Conservation (phyloP, 2,797 vertebrate genomes). For the Labroides dimidiatus region DNA sequence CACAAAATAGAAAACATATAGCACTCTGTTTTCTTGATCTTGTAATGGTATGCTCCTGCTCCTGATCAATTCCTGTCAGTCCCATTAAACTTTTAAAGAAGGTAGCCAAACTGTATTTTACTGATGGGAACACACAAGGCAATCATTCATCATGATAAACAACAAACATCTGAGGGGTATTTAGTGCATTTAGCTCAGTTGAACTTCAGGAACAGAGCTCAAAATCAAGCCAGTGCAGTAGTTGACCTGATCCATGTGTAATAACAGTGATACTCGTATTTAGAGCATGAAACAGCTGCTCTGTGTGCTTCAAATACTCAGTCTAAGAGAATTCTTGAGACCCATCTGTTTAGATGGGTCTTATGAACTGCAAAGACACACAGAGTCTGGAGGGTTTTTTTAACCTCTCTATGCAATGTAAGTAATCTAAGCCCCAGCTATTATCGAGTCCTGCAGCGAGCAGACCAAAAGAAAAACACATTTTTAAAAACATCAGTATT, state of each 20-base stretch:
- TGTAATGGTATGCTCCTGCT: too few species aligned
- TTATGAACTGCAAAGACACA: conserved; percentile 22
- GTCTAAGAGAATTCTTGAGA: background rate
- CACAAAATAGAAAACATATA: too few species aligned
- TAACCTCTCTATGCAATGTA: background rate
- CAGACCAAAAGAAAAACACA: conserved; percentile 33
- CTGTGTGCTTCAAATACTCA: conserved; percentile 30
- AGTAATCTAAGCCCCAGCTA: conserved; percentile 10
- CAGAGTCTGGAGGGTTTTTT: background rate
- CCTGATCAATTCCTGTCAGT: too few species aligned
- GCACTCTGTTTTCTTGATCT: too few species aligned
- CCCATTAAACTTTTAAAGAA: background rate
- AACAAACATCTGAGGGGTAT: too few species aligned
- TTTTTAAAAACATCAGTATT: conserved; percentile 14
- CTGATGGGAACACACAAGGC: too few species aligned
- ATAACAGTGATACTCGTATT: conserved; percentile 14
- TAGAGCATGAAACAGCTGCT: conserved; percentile 42
- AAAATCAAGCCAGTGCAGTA: conserved; percentile 27
- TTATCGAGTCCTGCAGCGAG: conserved; percentile 14
- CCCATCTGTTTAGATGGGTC: conserved; percentile 4
- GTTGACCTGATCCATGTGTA: conserved; percentile 17
- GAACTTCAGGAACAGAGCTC: conserved; percentile 28
- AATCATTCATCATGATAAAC: too few species aligned
- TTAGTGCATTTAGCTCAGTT: conserved; percentile 1
- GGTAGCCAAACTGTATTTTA: background rate